phyloP scores from a whole-genome alignment of 2,113 vertebrate genomes.

The Trichechus manatus region DNA sequence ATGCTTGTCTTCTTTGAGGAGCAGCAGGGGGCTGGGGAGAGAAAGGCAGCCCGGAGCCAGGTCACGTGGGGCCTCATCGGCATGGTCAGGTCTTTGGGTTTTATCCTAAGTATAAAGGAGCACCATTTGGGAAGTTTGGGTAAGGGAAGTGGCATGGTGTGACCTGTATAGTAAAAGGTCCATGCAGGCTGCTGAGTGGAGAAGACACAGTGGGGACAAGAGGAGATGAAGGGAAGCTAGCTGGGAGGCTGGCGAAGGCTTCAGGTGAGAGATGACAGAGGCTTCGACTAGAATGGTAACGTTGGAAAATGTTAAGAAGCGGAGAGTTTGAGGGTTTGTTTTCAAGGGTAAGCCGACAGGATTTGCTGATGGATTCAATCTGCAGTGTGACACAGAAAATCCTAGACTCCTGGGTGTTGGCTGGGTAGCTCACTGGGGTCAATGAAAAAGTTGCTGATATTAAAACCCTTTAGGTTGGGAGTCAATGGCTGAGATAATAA shows the following conservation, averaged over 20 bases:
- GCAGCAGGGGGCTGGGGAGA: background rate
- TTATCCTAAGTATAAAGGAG: background rate
- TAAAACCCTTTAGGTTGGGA: background rate
- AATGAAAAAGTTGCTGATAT: background rate
- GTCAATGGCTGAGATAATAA: background rate
- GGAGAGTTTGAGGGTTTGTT: background rate
- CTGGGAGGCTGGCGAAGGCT: background rate
- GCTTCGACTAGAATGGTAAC: background rate
- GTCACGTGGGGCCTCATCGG: background rate
- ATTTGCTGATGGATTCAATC: background rate
- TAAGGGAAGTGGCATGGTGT: background rate
- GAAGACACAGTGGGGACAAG: background rate
- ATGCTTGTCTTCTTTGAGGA: background rate
- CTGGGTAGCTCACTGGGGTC: background rate
- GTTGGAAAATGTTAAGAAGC: background rate
- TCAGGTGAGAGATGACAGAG: background rate
- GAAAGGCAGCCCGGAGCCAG: background rate
- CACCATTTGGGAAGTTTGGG: background rate
- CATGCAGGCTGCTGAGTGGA: background rate
- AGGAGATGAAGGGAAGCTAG: background rate
- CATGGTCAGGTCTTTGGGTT: background rate
- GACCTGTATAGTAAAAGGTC: background rate
- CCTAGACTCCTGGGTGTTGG: background rate
- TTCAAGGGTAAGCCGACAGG: background rate
- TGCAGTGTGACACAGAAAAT: background rate